phyloP scores from a whole-genome alignment of 2,797 vertebrate species.

The Crocidura indochinensis region DNA sequence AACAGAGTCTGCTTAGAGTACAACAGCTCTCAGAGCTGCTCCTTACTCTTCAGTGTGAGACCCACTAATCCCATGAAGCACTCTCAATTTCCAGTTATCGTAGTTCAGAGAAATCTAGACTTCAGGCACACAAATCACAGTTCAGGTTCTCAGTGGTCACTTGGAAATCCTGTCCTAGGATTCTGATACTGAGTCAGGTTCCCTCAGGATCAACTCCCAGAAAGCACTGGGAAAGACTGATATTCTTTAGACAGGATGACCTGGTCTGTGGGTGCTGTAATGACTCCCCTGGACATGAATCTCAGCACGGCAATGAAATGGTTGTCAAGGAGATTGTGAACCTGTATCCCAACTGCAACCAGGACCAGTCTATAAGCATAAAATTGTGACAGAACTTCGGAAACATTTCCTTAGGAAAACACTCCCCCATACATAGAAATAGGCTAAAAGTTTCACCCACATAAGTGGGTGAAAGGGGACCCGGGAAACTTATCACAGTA shows the following conservation, averaged over 20 bases:
- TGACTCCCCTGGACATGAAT: not conserved
- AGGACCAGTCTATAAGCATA: not conserved
- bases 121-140: not conserved
- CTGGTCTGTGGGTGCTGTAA: rapidly evolving
- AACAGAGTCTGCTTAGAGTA: not conserved
- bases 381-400: not conserved
- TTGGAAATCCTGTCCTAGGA: too few relatives aligned
- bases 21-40: not conserved
- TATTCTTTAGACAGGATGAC: not conserved
- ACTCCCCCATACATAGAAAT: not conserved
- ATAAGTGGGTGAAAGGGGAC: not conserved
- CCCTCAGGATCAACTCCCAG: not conserved
- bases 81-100: constrained; percentile 29
- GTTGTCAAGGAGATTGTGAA: not conserved
- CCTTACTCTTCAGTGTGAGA: not conserved
- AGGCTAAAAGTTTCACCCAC: not conserved
- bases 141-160: not conserved
- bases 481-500: not conserved
- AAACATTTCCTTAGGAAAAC: not conserved
- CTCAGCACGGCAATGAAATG: not conserved
- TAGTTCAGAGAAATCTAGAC: not conserved
- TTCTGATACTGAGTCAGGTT: too few relatives aligned
- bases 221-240: not conserved
- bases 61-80: not conserved
- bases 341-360: not conserved